Evolutionary conservation across 2,888 invertebrate genomes (phyloP).

Genomic region (Lissonota sp.): DNA sequence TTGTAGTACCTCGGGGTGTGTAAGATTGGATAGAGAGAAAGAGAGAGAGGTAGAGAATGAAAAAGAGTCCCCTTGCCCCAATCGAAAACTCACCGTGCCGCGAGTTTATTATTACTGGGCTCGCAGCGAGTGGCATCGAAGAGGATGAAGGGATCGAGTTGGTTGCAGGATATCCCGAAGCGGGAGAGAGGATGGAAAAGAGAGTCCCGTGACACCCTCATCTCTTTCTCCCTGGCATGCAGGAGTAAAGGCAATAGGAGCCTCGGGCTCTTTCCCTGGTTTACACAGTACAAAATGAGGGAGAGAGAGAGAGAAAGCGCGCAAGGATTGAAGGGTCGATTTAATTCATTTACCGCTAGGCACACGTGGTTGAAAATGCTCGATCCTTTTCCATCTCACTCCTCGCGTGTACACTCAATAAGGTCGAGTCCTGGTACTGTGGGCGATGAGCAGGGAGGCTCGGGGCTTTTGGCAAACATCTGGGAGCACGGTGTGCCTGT

Average conservation of each 20-base stretch:
- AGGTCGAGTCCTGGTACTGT: slow-evolving; percentile 39
- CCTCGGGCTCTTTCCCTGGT: slow-evolving; percentile 51
- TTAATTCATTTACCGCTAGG: slow-evolving; percentile 75
- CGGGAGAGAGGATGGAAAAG: background rate
- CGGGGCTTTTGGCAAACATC: slow-evolving; percentile 75
- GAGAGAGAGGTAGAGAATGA: slow-evolving; percentile 13
- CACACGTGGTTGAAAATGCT: slow-evolving; percentile 60
- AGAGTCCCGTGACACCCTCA: slow-evolving; percentile 39
- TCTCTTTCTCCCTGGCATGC: slow-evolving; percentile 9
- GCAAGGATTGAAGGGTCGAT: slow-evolving; percentile 60
- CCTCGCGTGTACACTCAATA: slow-evolving; percentile 48
- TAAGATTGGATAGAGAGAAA: background rate
- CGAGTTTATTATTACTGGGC: slow-evolving; percentile 42
- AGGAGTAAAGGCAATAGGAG: slow-evolving; percentile 22
- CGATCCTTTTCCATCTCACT: slow-evolving; percentile 39
- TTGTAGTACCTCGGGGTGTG: background rate
- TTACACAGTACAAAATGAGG: slow-evolving; percentile 56
- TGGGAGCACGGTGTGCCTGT: slow-evolving; percentile 72
- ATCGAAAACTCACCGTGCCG: slow-evolving; percentile 35
- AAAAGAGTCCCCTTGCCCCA: background rate
- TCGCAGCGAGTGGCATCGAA: background rate
- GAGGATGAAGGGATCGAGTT: background rate
- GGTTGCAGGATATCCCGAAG: slow-evolving; percentile 28
- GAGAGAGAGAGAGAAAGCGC: slow-evolving; percentile 61
- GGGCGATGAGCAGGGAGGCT: slow-evolving; percentile 51